phyloP scores from a whole-genome alignment of 2,797 vertebrate genomes.

The Cyclopterus lumpus region DNA sequence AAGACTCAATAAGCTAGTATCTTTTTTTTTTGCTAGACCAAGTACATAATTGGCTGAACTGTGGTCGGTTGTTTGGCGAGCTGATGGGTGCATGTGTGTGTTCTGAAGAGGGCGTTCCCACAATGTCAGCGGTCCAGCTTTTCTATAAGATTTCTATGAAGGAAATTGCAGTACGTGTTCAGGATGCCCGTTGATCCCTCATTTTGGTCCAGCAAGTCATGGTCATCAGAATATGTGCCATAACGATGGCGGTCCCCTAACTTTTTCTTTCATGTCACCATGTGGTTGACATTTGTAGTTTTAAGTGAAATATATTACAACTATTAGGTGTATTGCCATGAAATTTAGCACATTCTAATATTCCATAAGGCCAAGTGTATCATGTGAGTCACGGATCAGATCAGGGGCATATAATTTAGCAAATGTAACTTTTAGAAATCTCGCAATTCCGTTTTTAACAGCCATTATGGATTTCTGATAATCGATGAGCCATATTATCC shows the following conservation, averaged over 20 bases:
- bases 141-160: constrained; percentile 3
- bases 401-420: too few species aligned
- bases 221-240: neutral
- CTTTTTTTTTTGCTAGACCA: constrained; percentile 64
- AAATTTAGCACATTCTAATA: too few species aligned
- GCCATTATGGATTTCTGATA: too few species aligned
- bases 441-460: too few species aligned
- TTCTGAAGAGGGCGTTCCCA: constrained; percentile 19
- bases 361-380: neutral
- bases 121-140: constrained; percentile 10
- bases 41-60: constrained; percentile 68
- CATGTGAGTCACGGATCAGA: too few species aligned
- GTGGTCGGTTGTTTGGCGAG: constrained; percentile 23
- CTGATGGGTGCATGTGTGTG: constrained; percentile 27
- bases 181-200: neutral
- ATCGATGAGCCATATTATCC: too few species aligned
- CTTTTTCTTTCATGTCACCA: neutral
- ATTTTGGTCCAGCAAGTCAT: neutral
- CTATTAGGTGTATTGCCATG: neutral
- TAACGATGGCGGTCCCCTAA: neutral
- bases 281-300: neutral
- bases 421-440: too few species aligned
- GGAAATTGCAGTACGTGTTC: neutral
- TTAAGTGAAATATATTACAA: neutral
- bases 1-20: constrained; percentile 27